phyloP scores from a whole-genome alignment of 2,888 invertebrate species.

The Drosophila percnosoma region DNA sequence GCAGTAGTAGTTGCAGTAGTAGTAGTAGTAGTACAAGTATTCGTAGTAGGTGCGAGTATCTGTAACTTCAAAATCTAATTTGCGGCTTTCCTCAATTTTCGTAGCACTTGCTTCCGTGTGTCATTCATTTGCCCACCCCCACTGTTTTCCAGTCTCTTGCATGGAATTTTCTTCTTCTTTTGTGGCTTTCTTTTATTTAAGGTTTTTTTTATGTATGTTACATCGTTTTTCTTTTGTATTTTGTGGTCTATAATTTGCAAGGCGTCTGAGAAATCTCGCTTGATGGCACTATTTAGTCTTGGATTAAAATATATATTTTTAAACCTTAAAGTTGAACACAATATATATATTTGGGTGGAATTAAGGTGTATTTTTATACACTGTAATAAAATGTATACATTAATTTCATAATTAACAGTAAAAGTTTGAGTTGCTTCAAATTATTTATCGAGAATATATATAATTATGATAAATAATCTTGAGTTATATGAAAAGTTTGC shows the following conservation, averaged over 20 bases:
- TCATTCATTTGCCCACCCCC: slow-evolving; percentile 29
- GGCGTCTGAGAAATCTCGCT: neutral
- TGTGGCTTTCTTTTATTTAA: slow-evolving; percentile 28
- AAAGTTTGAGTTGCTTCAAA: neutral
- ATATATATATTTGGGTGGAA: too few species aligned
- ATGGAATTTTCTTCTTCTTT: slow-evolving; percentile 26
- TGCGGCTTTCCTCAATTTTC: slow-evolving; percentile 69
- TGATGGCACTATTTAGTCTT: neutral
- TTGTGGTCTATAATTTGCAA: slow-evolving; percentile 3
- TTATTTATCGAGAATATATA: too few species aligned
- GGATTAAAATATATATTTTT: neutral
- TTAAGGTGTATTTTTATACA: too few species aligned
- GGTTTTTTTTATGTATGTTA: slow-evolving; percentile 5
- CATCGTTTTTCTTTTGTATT: neutral
- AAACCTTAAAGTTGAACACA: too few species aligned
- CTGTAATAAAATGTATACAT: too few species aligned
- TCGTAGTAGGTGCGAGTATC: slow-evolving; percentile 20
- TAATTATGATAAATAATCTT: too few species aligned
- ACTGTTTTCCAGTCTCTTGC: slow-evolving; percentile 18
- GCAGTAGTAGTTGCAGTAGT: neutral
- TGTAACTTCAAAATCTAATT: slow-evolving; percentile 65
- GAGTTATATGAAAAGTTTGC: too few species aligned
- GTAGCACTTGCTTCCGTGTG: slow-evolving; percentile 51
- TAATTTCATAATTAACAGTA: neutral
- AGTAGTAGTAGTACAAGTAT: neutral